phyloP scores from a whole-genome alignment of 2,888 invertebrate genomes.

The Mythimna loreyi region DNA sequence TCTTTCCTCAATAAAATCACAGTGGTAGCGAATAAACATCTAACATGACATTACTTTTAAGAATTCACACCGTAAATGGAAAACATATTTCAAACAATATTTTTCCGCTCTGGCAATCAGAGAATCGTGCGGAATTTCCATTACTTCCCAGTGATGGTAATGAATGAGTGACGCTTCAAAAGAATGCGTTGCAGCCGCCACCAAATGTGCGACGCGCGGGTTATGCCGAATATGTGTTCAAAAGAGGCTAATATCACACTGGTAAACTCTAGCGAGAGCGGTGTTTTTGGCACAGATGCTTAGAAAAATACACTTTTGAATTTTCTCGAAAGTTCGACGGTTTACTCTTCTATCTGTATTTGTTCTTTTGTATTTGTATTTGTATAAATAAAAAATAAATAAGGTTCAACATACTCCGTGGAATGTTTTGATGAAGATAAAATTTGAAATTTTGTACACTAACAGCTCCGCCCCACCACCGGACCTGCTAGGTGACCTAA shows the following conservation, averaged over 20 bases:
- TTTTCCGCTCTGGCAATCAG: constrained; percentile 27
- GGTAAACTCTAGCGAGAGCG: constrained; percentile 3
- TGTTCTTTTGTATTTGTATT: no score
- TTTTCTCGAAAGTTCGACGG: no score
- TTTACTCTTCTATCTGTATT: no score
- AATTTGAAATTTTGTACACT: no score
- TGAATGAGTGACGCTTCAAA: constrained; percentile 26
- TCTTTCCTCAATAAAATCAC: not conserved
- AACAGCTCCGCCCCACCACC: no score
- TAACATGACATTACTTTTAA: no score
- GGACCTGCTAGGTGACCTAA: no score
- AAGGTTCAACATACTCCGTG: no score
- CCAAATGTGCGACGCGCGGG: not conserved
- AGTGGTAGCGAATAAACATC: not conserved
- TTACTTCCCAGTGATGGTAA: constrained; percentile 29
- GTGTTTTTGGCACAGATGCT: no score
- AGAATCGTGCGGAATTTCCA: constrained; percentile 28
- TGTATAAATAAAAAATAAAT: no score
- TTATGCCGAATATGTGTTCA: constrained; percentile 26
- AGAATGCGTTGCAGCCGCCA: constrained; percentile 26
- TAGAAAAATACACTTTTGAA: no score
- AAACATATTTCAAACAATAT: constrained; percentile 19
- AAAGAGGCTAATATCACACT: not conserved
- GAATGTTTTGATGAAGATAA: no score
- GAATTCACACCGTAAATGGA: not conserved